A percentile compares a stretch with the other conserved stretches of the same genome.
Conservation (phyloP, 2,797 vertebrate genomes). For the Siniperca undulata region DNA sequence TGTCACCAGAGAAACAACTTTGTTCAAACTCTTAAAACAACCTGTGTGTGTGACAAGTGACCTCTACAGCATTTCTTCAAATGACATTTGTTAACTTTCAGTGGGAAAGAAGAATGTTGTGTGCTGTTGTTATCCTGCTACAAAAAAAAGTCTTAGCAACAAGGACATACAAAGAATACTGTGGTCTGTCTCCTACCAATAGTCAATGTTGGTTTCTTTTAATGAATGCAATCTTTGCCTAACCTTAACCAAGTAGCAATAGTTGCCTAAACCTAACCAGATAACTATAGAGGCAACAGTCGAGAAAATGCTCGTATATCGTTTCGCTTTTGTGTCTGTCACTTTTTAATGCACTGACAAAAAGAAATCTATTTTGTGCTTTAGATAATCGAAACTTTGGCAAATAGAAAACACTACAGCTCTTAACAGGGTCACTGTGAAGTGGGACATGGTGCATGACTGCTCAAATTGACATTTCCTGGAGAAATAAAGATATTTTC, state of each 20-base stretch:
- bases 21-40: background rate
- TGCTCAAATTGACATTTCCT: constrained; percentile 14
- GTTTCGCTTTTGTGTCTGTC: background rate
- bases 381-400: background rate
- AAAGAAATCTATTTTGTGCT: background rate
- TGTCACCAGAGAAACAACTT: constrained; percentile 12
- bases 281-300: background rate
- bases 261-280: background rate
- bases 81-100: background rate
- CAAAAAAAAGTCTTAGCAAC: background rate
- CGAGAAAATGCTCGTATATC: background rate
- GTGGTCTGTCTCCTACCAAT: background rate
- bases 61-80: background rate
- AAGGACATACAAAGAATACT: background rate
- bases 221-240: background rate
- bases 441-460: constrained; percentile 5
- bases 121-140: background rate
- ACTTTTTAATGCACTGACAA: constrained; percentile 22
- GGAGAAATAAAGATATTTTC: constrained; percentile 31
- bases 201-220: background rate
- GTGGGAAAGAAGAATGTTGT: background rate
- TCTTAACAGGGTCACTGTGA: constrained; percentile 8
- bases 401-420: background rate
- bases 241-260: background rate
- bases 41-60: background rate